Percentiles rank a stretch among this genome's conserved stretches.
Evolutionary conservation across 2,797 vertebrate species (phyloP).

Genomic region (Schizopygopsis malacanthus): DNA sequence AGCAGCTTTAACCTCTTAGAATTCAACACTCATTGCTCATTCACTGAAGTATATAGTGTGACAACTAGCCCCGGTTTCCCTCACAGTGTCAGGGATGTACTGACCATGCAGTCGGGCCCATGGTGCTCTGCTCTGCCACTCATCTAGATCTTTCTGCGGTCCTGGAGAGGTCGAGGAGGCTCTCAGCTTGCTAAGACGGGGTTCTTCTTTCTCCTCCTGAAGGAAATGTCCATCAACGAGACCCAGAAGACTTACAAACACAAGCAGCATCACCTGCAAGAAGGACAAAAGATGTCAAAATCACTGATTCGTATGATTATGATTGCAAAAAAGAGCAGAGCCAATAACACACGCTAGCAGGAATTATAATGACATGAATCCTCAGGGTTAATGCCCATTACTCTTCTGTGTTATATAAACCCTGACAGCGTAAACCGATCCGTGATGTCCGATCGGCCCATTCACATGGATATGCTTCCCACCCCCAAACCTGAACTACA

Average conservation of each 20-base stretch:
- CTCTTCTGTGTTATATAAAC: constrained; percentile 48
- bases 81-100: constrained; percentile 6
- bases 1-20: neutral
- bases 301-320: neutral
- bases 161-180: neutral
- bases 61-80: neutral
- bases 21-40: neutral
- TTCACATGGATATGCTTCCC: constrained; percentile 59
- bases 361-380: neutral
- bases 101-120: constrained; percentile 57
- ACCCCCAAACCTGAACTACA: constrained; percentile 30
- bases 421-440: constrained; percentile 62
- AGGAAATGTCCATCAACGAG: constrained; percentile 65
- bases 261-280: constrained; percentile 73
- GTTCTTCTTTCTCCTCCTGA: constrained; percentile 55
- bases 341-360: neutral
- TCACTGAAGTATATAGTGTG: neutral
- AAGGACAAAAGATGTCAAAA: constrained; percentile 30
- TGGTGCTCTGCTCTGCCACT: constrained; percentile 39
- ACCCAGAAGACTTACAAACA: constrained; percentile 68
- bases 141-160: constrained; percentile 15
- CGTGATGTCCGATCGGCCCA: constrained; percentile 48
- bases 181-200: constrained; percentile 20
- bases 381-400: constrained; percentile 23
- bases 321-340: neutral